Base-by-base conservation (phyloP, 1,140 invertebrate genomes). In the Hylaeus anthracinus region DNA sequence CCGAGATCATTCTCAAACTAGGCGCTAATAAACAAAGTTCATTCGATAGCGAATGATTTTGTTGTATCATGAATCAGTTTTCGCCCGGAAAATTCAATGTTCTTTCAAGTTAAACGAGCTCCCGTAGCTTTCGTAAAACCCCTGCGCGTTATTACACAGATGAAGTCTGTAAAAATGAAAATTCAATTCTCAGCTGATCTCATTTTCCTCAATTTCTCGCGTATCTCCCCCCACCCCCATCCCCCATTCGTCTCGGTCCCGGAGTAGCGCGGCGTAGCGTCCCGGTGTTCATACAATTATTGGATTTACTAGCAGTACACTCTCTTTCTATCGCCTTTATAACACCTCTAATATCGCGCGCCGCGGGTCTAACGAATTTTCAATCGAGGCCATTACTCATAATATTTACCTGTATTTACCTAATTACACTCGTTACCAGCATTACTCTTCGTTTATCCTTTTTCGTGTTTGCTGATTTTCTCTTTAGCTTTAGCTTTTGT, bases 141-240 rank as follows among this genome's bases (percentile, higher is more conserved):
- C 1, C 60, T 41, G 41, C 48, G 63, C 26, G 48, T 64, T 53
- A 73, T 73, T 43, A 55, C 55, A 37, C 43, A 51, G 55, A 64
- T 14, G 12, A 64, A 73, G 37, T 26, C 26, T 9, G 60, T 63
- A 73, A 63, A 64, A 73, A 63, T 53, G 72, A 73, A 73, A 73
- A 73, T 73, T 51, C 60, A 64, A 64, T 73, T 73, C 37, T 1
- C n/a, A 45, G 72, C 14, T 64, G 26, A 64, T 64, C 72, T n/a
- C 60, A n/a, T 73, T 64, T 51, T 12, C 58, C 45, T 10, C 60
- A 63, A 73, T 63, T 73, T 51, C 6, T 48, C 37, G 45, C 58
- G 65, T 37, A 48, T 26, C 37, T 41, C 3, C 9, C 64, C 64
- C 15, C 43, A 3, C 43, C 43, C 43, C 5, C 43, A 26, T 26